Evolutionary conservation across 2,113 vertebrate species (phyloP).

Genomic region (Cairina moschata): DNA sequence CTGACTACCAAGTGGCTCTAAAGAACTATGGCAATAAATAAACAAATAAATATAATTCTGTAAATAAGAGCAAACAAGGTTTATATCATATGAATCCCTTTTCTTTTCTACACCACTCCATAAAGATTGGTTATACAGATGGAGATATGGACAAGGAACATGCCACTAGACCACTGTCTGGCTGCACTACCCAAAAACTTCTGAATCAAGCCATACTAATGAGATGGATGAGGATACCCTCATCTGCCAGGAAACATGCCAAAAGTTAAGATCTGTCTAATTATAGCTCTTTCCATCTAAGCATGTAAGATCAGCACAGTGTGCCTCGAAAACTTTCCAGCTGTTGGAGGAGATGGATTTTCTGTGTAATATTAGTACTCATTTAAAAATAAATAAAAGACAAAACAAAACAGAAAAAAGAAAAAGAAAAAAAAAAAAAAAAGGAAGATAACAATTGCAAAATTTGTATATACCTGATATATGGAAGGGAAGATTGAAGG

Average conservation of each 20-base stretch:
- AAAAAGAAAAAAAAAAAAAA: neutral
- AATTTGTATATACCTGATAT: neutral
- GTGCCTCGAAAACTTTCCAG: neutral
- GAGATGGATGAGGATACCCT: conserved; percentile 31
- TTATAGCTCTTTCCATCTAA: conserved; percentile 47
- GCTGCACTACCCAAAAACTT: neutral
- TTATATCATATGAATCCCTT: neutral
- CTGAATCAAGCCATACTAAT: neutral
- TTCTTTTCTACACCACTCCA: conserved; percentile 27
- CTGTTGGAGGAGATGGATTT: neutral
- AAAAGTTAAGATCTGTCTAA: conserved; percentile 54
- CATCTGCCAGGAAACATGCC: conserved; percentile 22
- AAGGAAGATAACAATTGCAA: neutral
- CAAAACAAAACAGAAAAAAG: neutral
- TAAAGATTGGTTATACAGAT: neutral
- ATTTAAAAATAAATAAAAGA: neutral
- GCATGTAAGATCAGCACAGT: conserved; percentile 41
- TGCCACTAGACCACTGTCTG: neutral
- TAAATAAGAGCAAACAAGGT: conserved; percentile 49
- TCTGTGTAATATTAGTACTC: neutral
- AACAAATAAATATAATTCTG: conserved; percentile 34
- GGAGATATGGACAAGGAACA: conserved; percentile 18
- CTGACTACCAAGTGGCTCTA: neutral
- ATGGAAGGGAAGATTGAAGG: neutral
- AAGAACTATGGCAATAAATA: conserved; percentile 41